These are phyloP conservation scores for Clinocottus analis DNA, from an alignment of 2,113 vertebrate genomes.

Conservation along the genomic window DNA sequence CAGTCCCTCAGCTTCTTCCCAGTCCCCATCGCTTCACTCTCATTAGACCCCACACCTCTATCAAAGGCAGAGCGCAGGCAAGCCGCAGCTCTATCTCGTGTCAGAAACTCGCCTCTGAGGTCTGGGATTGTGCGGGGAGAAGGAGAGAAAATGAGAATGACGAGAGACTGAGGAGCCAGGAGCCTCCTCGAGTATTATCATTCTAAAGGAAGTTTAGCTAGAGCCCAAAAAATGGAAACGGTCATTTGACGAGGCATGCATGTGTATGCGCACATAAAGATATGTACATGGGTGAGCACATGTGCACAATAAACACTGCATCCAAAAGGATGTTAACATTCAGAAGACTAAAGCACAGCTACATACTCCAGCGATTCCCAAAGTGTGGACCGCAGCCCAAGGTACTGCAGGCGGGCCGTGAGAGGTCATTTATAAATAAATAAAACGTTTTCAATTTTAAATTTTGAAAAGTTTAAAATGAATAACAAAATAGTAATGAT, in stretches of 20 bases:
- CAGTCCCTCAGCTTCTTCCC: slow-evolving; percentile 69
- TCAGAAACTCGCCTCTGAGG: slow-evolving; percentile 68
- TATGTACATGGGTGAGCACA: not conserved
- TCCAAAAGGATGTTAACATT: not conserved
- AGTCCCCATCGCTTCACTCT: slow-evolving; percentile 68
- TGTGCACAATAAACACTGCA: slow-evolving; percentile 6
- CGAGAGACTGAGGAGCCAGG: slow-evolving; percentile 22
- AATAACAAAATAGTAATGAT: no score
- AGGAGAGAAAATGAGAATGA: slow-evolving; percentile 28
- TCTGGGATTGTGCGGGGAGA: slow-evolving; percentile 38
- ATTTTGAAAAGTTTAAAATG: no score
- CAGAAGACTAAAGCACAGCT: not conserved
- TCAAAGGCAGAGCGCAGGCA: slow-evolving; percentile 62
- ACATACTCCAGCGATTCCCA: no score
- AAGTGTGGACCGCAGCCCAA: no score
- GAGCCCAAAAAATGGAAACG: slow-evolving; percentile 46
- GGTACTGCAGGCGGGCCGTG: no score
- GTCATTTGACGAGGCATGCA: slow-evolving; percentile 27
- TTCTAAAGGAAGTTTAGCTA: slow-evolving; percentile 48
- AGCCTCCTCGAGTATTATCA: slow-evolving; percentile 41
- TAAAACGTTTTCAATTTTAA: no score
- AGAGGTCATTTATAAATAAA: no score
- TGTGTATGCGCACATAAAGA: not conserved
- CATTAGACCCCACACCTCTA: slow-evolving; percentile 79
- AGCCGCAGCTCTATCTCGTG: slow-evolving; percentile 58